A percentile compares a stretch with the other conserved stretches of the same genome.
Evolutionary conservation across 2,797 vertebrate genomes (phyloP).

Genomic region (Pelobates cultripes): DNA sequence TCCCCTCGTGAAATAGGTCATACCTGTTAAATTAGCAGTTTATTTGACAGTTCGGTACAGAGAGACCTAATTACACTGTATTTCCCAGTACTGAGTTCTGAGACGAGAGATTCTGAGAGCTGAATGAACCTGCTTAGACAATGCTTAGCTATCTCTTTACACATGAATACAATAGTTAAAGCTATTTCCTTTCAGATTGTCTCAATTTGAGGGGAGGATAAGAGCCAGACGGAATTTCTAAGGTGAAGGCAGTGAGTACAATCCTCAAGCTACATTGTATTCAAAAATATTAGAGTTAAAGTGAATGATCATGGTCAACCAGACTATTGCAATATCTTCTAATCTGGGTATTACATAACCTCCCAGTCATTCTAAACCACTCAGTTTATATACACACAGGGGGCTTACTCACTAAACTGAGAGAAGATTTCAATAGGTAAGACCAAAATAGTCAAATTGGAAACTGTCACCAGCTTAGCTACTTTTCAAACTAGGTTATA

Average conservation of each 20-base stretch:
- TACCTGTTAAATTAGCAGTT: constrained; percentile 24
- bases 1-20: constrained; percentile 31
- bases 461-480: too few relatives aligned
- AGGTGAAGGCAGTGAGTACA: background rate
- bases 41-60: constrained; percentile 5
- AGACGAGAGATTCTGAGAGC: background rate
- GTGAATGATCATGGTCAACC: background rate
- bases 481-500: too few relatives aligned
- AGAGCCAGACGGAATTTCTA: background rate
- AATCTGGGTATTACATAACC: too few relatives aligned
- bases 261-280: background rate
- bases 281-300: background rate
- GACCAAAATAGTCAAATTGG: too few relatives aligned
- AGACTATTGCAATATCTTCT: background rate
- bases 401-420: too few relatives aligned
- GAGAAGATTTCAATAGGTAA: too few relatives aligned
- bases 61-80: constrained; percentile 28
- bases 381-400: too few relatives aligned
- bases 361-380: too few relatives aligned
- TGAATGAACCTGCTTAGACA: constrained; percentile 22
- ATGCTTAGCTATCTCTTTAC: constrained; percentile 35
- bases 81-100: background rate
- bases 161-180: constrained; percentile 30
- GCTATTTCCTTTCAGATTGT: constrained; percentile 33
- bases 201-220: background rate